Evolutionary conservation across 2,113 vertebrate genomes (phyloP).

Genomic region (Alethe diademata): DNA sequence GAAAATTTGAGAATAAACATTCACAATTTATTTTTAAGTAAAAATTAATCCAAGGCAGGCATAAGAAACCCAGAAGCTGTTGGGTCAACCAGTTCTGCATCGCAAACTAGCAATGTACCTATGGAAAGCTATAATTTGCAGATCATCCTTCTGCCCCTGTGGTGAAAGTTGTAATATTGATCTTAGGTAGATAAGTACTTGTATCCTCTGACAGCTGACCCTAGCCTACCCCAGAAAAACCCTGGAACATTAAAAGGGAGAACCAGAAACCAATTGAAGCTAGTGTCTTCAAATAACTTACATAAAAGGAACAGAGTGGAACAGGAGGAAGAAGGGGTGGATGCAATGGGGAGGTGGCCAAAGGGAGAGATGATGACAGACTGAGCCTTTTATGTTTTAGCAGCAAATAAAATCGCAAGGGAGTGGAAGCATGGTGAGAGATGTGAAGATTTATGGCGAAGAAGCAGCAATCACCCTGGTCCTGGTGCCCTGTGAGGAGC

Average conservation of each 20-base stretch:
- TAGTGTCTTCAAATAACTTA: background rate
- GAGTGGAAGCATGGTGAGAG: background rate
- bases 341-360: background rate
- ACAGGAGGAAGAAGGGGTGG: background rate
- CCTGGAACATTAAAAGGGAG: fast-evolving
- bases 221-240: background rate
- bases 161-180: background rate
- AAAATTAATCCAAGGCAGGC: background rate
- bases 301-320: background rate
- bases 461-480: background rate
- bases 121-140: background rate
- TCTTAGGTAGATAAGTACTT: background rate
- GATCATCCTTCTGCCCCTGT: background rate
- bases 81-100: background rate
- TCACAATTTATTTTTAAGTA: background rate
- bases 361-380: background rate
- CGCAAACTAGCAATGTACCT: background rate
- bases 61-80: background rate
- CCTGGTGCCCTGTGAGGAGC: background rate
- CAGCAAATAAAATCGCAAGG: background rate
- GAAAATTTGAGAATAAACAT: background rate
- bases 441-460: background rate
- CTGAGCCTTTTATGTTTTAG: background rate
- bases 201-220: background rate
- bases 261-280: background rate